Percentiles rank a stretch among this genome's conserved stretches.
Evolutionary conservation across 2,888 invertebrate species (phyloP).

Genomic region (Philopedon plagiatum): DNA sequence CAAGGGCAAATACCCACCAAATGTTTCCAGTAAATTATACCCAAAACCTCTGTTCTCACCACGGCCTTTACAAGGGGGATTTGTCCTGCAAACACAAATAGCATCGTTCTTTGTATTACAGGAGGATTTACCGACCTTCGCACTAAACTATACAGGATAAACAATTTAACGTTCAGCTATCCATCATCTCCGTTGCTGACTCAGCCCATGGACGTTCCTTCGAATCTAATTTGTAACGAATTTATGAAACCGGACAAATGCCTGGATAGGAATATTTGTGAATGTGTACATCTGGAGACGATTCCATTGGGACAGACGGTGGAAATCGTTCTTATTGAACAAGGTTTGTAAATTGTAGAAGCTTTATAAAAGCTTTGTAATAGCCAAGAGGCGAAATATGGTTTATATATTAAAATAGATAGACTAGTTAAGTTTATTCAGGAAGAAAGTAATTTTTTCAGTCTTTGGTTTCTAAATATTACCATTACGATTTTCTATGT

Average conservation of each 20-base stretch:
- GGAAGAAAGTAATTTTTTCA: too few relatives aligned
- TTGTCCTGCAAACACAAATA: slow-evolving; percentile 6
- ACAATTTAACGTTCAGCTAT: slow-evolving; percentile 82
- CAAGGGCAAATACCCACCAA: too few relatives aligned
- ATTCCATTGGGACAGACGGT: slow-evolving; percentile 79
- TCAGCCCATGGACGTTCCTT: slow-evolving; percentile 75
- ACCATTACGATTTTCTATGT: too few relatives aligned
- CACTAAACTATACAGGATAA: slow-evolving; percentile 67
- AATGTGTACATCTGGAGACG: slow-evolving; percentile 82
- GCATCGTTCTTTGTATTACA: slow-evolving; percentile 26
- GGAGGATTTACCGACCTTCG: slow-evolving; percentile 49
- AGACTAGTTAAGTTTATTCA: too few relatives aligned
- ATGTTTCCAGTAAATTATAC: too few relatives aligned
- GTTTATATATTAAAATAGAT: too few relatives aligned
- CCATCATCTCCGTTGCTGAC: slow-evolving; percentile 85
- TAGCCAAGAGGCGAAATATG: too few relatives aligned
- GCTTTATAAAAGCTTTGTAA: background rate
- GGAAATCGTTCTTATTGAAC: slow-evolving; percentile 82
- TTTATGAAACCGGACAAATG: slow-evolving; percentile 62
- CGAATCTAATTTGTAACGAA: slow-evolving; percentile 71
- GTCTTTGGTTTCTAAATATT: too few relatives aligned
- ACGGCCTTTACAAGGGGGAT: too few relatives aligned
- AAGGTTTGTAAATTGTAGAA: slow-evolving; percentile 71
- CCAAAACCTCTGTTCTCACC: too few relatives aligned
- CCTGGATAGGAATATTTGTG: slow-evolving; percentile 70